phyloP scores from a whole-genome alignment of 2,888 invertebrate species.

The Heteropelma amictum region DNA sequence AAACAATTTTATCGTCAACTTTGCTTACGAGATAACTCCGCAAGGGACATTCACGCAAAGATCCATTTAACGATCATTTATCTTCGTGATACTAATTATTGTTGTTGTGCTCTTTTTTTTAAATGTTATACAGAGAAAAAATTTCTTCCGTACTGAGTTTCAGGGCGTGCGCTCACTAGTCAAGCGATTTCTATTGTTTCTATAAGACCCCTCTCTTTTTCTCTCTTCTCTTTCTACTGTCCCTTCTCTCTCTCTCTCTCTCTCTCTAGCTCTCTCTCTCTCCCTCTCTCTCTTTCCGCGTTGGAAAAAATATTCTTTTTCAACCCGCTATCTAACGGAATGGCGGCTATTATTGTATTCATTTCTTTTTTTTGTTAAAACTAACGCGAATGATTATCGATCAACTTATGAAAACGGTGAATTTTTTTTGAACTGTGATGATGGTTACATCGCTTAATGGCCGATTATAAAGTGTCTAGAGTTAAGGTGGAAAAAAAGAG shows the following conservation, averaged over 20 bases:
- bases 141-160: slow-evolving; percentile 66
- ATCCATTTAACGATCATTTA: slow-evolving; percentile 23
- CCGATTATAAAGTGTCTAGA: slow-evolving; percentile 52
- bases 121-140: slow-evolving; percentile 37
- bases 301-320: slow-evolving; percentile 39
- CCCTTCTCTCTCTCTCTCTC: too few species aligned
- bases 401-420: slow-evolving; percentile 48
- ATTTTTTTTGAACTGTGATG: slow-evolving; percentile 69
- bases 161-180: slow-evolving; percentile 76
- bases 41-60: slow-evolving; percentile 25
- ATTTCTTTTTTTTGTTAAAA: slow-evolving; percentile 27
- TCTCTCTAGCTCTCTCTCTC: too few species aligned
- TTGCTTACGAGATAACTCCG: slow-evolving; percentile 11
- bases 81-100: slow-evolving; percentile 22
- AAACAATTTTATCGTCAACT: background rate
- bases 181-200: slow-evolving; percentile 75
- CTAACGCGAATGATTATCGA: slow-evolving; percentile 21
- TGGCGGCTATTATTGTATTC: slow-evolving; percentile 27
- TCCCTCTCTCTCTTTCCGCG: slow-evolving; percentile 29
- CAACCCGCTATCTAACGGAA: slow-evolving; percentile 22
- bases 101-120: slow-evolving; percentile 32
- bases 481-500: slow-evolving; percentile 19
- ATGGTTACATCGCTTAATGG: slow-evolving; percentile 51
- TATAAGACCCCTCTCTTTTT: too few species aligned
- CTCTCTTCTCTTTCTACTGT: too few species aligned